phyloP scores from a whole-genome alignment of 2,797 vertebrate species.

The Eulemur albifrons region DNA sequence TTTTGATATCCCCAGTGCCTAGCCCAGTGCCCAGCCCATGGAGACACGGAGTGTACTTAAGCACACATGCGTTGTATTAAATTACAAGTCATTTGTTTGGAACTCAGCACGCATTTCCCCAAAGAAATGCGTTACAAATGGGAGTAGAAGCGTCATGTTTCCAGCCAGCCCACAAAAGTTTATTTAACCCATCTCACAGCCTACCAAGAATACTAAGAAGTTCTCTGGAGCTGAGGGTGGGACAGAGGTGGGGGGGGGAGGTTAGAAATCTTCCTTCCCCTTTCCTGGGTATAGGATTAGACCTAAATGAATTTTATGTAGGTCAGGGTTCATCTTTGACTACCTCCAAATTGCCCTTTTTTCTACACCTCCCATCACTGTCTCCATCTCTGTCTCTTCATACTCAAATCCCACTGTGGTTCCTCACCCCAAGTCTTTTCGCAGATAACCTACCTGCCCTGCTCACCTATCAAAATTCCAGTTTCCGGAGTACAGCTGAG shows the following conservation, averaged over 20 bases:
- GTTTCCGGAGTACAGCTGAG: neutral
- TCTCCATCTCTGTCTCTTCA: neutral
- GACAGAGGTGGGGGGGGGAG: neutral
- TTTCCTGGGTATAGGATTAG: neutral
- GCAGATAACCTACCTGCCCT: neutral
- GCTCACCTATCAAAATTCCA: neutral
- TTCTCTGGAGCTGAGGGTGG: neutral
- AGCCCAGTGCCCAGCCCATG: neutral
- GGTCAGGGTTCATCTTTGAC: neutral
- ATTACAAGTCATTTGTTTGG: neutral
- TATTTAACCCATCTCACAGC: neutral
- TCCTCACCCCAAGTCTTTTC: neutral
- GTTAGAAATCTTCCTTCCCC: neutral
- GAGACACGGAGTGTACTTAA: neutral
- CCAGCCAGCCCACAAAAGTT: neutral
- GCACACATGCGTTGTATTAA: neutral
- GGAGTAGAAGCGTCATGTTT: neutral
- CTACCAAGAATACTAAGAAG: neutral
- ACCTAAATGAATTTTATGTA: neutral
- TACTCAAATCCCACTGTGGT: neutral
- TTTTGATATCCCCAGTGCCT: neutral
- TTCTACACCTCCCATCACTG: neutral
- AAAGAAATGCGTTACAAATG: neutral
- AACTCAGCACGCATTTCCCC: slow-evolving; percentile 4
- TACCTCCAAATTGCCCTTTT: neutral